phyloP scores from a whole-genome alignment of 1,140 invertebrate genomes.

The Heterodera carotae region DNA sequence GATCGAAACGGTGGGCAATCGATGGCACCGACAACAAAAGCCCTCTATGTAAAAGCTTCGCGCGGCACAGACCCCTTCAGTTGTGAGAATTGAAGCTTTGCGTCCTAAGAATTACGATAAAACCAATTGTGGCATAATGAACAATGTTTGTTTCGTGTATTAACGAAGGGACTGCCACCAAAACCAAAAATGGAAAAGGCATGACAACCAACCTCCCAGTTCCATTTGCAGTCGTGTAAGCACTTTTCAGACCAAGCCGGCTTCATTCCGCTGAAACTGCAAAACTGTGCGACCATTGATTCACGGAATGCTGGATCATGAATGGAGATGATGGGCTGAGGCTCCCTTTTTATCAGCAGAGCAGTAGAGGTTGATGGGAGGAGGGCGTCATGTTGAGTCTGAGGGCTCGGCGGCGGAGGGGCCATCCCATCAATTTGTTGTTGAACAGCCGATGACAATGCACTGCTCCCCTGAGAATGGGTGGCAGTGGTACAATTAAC shows the following conservation, averaged over 20 bases:
- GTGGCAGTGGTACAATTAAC: slow-evolving; percentile 9
- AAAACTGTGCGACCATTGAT: slow-evolving; percentile 49
- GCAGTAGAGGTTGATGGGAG: not conserved
- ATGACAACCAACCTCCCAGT: slow-evolving; percentile 40
- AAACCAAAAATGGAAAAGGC: no score
- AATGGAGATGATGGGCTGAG: not conserved
- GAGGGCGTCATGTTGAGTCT: not conserved
- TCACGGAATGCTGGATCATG: slow-evolving; percentile 23
- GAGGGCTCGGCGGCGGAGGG: slow-evolving; percentile 30
- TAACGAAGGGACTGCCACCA: not conserved
- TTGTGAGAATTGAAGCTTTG: slow-evolving; percentile 1
- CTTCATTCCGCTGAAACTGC: slow-evolving; percentile 44
- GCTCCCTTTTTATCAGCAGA: not conserved
- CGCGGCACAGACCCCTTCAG: slow-evolving; percentile 1
- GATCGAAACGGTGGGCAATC: no score
- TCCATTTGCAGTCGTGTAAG: slow-evolving; percentile 38
- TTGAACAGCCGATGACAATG: not conserved
- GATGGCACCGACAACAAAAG: no score
- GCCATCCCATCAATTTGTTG: slow-evolving; percentile 39
- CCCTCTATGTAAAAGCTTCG: slow-evolving; percentile 24
- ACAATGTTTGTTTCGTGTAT: no score
- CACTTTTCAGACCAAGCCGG: slow-evolving; percentile 50
- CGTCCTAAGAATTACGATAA: not conserved
- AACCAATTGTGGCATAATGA: no score
- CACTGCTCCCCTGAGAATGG: not conserved